Conservation (phyloP, 2,888 invertebrate genomes). For the Lycocerus yunnanus region DNA sequence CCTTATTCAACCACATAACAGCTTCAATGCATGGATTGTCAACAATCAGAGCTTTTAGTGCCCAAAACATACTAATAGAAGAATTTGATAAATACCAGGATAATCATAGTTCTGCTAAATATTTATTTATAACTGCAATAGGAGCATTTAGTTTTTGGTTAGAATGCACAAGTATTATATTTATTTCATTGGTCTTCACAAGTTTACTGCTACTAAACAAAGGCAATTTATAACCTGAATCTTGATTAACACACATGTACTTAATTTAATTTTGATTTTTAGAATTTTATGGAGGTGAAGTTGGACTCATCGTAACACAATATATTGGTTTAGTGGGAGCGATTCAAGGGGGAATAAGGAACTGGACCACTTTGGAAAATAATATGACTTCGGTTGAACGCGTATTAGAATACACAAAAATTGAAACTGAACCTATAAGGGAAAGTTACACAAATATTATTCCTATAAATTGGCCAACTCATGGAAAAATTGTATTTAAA, state of each 20-base stretch:
- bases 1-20: constrained; percentile 74
- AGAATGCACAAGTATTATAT: not conserved
- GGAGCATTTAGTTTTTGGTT: constrained; percentile 90
- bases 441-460: constrained; percentile 63
- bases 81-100: constrained; percentile 65
- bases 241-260: too few species aligned
- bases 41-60: constrained; percentile 73
- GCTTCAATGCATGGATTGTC: constrained; percentile 72
- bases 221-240: too few species aligned
- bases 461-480: constrained; percentile 71
- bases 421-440: constrained; percentile 72
- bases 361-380: constrained; percentile 85
- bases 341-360: constrained; percentile 70
- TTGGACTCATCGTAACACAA: constrained; percentile 80
- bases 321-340: constrained; percentile 76
- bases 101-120: constrained; percentile 73
- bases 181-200: not conserved
- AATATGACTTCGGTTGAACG: constrained; percentile 90
- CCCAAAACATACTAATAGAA: constrained; percentile 61
- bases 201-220: constrained; percentile 7
- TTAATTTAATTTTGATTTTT: constrained; percentile 19
- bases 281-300: constrained; percentile 70
- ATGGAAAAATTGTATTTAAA: constrained; percentile 70
- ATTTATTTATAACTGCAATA: constrained; percentile 76
- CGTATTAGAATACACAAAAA: constrained; percentile 74